Evolutionary conservation across 2,113 vertebrate species (phyloP).

Genomic region (Lasiurus cinereus): DNA sequence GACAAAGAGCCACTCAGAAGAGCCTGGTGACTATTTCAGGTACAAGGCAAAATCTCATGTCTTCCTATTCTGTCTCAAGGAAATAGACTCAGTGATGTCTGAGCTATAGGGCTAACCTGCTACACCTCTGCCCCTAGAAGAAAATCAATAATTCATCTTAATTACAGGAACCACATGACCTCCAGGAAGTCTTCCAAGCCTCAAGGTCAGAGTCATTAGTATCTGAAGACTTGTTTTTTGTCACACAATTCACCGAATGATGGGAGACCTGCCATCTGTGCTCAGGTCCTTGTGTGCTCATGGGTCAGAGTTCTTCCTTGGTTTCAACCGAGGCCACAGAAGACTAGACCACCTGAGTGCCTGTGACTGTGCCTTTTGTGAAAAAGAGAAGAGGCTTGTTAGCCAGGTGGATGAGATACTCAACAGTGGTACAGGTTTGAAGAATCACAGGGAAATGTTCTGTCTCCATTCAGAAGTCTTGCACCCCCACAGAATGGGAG

Average conservation of each 20-base stretch:
- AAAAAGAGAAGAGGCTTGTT: not conserved
- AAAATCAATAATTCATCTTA: not conserved
- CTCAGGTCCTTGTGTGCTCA: too few species aligned
- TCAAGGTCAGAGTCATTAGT: not conserved
- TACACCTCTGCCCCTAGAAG: not conserved
- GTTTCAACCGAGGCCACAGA: not conserved
- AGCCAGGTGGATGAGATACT: rapidly evolving
- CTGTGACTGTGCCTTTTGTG: rapidly evolving
- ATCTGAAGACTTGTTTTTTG: too few species aligned
- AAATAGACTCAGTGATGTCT: not conserved
- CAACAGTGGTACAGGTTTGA: not conserved
- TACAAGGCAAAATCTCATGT: rapidly evolving
- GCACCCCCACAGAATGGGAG: not conserved
- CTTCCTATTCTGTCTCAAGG: not conserved
- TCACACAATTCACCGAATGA: too few species aligned
- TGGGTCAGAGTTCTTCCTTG: too few species aligned
- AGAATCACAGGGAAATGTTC: too few species aligned
- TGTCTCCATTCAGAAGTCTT: not conserved
- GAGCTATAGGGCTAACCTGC: not conserved
- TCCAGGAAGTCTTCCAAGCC: not conserved
- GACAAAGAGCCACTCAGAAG: not conserved
- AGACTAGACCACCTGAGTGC: not conserved
- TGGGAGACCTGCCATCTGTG: too few species aligned
- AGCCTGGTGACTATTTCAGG: not conserved
- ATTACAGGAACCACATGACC: not conserved